Conservation (phyloP, 2,888 invertebrate species). For the Sabatieria punctata region DNA sequence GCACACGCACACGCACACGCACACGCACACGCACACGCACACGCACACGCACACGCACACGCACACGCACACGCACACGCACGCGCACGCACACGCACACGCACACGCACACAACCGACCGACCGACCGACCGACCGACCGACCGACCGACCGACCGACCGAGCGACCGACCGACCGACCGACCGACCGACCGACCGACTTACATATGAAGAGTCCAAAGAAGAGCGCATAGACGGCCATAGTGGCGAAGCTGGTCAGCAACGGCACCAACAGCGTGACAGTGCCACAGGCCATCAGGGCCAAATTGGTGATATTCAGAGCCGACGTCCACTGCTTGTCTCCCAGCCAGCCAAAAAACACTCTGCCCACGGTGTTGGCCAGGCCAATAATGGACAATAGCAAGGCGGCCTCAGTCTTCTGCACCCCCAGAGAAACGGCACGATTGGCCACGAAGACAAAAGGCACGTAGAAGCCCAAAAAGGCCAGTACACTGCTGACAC, state of each 20-base stretch:
- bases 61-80: no score
- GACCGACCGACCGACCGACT: no score
- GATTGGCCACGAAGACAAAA: constrained; percentile 48
- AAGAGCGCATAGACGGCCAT: constrained; percentile 59
- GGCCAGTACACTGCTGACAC: constrained; percentile 78
- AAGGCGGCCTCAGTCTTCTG: background rate
- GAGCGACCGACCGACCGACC: no score
- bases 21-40: no score
- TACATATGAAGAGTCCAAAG: constrained; percentile 69
- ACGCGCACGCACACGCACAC: no score
- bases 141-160: no score
- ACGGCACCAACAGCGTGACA: constrained; percentile 62
- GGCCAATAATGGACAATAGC: constrained; percentile 39
- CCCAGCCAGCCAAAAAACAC: constrained; percentile 58
- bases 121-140: no score
- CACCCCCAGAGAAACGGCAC: constrained; percentile 1
- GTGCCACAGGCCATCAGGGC: constrained; percentile 70
- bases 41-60: no score
- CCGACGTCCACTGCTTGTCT: constrained; percentile 41
- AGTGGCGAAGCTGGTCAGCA: constrained; percentile 52
- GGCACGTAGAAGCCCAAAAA: constrained; percentile 89
- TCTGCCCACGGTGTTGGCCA: constrained; percentile 68
- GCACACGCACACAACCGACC: no score
- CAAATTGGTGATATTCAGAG: constrained; percentile 68
- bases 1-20: no score